Base-by-base conservation (phyloP, 2,888 invertebrate species). In the Odontocolon sp. region DNA sequence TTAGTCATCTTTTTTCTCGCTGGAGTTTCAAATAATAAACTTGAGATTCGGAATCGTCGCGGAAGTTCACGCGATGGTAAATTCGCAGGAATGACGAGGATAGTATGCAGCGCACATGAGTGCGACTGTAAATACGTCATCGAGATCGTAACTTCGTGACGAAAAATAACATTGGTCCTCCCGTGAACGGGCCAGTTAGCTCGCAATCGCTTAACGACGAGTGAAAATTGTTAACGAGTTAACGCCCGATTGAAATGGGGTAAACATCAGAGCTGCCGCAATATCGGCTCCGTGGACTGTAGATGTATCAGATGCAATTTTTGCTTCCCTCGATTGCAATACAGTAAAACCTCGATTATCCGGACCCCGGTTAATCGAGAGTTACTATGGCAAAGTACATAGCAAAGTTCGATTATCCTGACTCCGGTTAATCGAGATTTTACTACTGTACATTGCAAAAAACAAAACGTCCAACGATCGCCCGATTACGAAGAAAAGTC, bases 221-320 rank as follows among this genome's bases (percentile, higher is more conserved):
- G 72, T 72, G 66, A 72, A 67, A 73, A 73, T 73, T 61, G 59
- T 73, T 73, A 72, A 66, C 66, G 72, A 72, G 57, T 52, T 52
- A 66, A 45, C 33, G 36, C 26, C 36, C 59, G 16, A 33, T 61
- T 33, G 21, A 47, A 21, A 31, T 21, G 61, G 47, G 21, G 11
- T 31, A 28, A 61, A 45, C 11, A 33, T n/a, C 45, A 31, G 31
- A 11, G 21, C 28, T 45, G 28, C 14, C 21, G n/a, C 45, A 16
- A 26, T 11, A 11, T n/a, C 47, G 11, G 23, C 18, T n/a, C 45
- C 61, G 31, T 8, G 45, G 9, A 2, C 11, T 40, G 59, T 40
- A 3, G 21, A 21, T 21, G 16, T 33, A 28, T 28, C 28, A 11
- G 47, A 5, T 8, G 1, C 16, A 23, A 18, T 9, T 9, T 21